Percentiles rank a stretch among this genome's conserved stretches.
Evolutionary conservation across 2,888 invertebrate species (phyloP).

Genomic region (Lymantria dispar): DNA sequence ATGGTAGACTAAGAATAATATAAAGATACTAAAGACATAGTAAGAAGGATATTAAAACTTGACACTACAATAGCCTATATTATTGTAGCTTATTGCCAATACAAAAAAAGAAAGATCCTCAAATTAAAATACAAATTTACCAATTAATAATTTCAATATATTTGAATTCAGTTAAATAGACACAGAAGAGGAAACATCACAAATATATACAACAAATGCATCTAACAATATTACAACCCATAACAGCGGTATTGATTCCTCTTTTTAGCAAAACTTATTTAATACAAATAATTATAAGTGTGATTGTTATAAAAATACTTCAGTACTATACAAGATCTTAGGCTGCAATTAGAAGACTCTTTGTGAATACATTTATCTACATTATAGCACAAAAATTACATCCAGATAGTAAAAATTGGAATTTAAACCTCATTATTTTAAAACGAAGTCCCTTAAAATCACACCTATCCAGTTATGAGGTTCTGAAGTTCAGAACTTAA

Average conservation of each 20-base stretch:
- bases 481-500: conserved; percentile 78
- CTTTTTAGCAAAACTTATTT: conserved; percentile 10
- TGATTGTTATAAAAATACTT: conserved; percentile 32
- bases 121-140: conserved; percentile 3
- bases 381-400: conserved; percentile 31
- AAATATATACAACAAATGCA: conserved; percentile 34
- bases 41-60: too few relatives aligned
- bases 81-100: too few relatives aligned
- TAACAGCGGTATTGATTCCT: conserved; percentile 14
- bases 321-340: conserved; percentile 8
- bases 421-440: conserved; percentile 22
- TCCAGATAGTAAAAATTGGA: conserved; percentile 26
- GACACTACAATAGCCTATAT: too few relatives aligned
- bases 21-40: too few relatives aligned
- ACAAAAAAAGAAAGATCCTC: too few relatives aligned
- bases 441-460: conserved; percentile 5
- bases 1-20: too few relatives aligned
- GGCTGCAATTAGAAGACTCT: conserved; percentile 14
- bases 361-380: conserved; percentile 24
- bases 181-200: conserved; percentile 25
- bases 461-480: conserved; percentile 63
- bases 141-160: conserved; percentile 32
- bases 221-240: conserved; percentile 21
- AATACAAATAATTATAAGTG: conserved; percentile 16
- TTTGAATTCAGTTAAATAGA: conserved; percentile 24